Evolutionary conservation across 2,113 vertebrate genomes (phyloP).

Genomic region (Diphyllodes magnificus): DNA sequence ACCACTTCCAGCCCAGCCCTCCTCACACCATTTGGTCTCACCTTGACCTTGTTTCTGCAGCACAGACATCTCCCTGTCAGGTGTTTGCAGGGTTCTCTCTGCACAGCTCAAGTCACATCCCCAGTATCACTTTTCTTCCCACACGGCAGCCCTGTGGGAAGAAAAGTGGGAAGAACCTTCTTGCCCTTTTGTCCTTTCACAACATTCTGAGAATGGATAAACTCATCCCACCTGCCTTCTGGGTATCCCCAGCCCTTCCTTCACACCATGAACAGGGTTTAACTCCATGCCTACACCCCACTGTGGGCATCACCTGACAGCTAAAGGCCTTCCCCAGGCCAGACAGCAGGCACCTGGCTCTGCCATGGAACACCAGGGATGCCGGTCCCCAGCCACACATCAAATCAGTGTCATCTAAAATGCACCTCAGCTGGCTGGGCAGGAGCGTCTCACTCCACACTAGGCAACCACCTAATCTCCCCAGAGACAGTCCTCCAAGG

Average conservation of each 20-base stretch:
- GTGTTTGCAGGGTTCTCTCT: not conserved
- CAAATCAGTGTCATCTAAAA: constrained; percentile 1
- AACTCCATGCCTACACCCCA: rapidly evolving
- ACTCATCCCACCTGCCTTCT: not conserved
- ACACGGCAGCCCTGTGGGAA: not conserved
- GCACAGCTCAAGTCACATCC: not conserved
- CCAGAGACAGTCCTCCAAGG: not conserved
- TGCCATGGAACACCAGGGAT: not conserved
- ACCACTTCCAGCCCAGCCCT: not conserved
- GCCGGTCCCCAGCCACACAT: not conserved
- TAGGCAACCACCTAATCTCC: constrained; percentile 18
- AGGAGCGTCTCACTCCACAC: not conserved
- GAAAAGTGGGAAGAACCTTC: not conserved
- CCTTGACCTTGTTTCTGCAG: not conserved
- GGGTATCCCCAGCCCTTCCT: not conserved
- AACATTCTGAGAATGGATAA: not conserved
- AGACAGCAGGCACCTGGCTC: not conserved
- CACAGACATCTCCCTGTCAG: not conserved
- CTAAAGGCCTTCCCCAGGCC: not conserved
- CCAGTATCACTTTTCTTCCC: not conserved
- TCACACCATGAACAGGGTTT: not conserved
- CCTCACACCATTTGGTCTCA: not conserved
- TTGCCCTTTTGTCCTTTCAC: not conserved
- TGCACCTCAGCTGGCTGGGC: not conserved
- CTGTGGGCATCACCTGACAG: rapidly evolving